Evolutionary conservation across 2,113 vertebrate genomes (phyloP).

Genomic region (Datnioides undecimradiatus): DNA sequence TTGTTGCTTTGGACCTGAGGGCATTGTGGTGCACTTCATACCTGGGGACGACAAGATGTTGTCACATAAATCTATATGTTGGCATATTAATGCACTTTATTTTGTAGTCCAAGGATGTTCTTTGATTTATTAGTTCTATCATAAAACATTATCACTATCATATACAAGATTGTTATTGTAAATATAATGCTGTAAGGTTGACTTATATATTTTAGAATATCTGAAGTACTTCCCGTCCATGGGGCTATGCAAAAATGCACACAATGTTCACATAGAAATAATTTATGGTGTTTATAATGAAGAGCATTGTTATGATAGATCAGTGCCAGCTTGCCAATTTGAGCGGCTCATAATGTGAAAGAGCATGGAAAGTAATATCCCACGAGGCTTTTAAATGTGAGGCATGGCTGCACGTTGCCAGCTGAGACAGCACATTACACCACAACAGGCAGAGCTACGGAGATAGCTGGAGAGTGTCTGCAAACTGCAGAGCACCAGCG

Average conservation of each 20-base stretch:
- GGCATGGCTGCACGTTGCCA: constrained; percentile 34
- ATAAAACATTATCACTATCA: too few species aligned
- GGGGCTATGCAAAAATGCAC: not conserved
- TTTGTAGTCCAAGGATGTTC: too few species aligned
- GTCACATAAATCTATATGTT: too few species aligned
- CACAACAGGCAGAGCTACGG: not conserved
- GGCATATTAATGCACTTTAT: too few species aligned
- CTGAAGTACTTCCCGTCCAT: not conserved
- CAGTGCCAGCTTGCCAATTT: constrained; percentile 11
- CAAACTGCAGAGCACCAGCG: too few species aligned
- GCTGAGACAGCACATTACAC: constrained; percentile 35
- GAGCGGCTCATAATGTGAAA: constrained; percentile 21
- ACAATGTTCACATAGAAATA: not conserved
- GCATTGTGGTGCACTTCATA: too few species aligned
- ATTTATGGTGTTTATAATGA: constrained; percentile 27
- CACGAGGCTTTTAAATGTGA: constrained; percentile 45
- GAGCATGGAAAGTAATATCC: constrained; percentile 27
- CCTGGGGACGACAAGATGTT: too few species aligned
- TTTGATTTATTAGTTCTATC: not conserved
- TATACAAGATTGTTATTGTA: too few species aligned
- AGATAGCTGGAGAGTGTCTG: not conserved
- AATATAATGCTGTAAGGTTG: too few species aligned
- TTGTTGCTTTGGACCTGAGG: too few species aligned
- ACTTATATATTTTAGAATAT: not conserved
- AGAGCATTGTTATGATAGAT: constrained; percentile 31